Evolutionary conservation across 2,797 vertebrate genomes (phyloP).

Genomic region (Micrastur ruficollis): DNA sequence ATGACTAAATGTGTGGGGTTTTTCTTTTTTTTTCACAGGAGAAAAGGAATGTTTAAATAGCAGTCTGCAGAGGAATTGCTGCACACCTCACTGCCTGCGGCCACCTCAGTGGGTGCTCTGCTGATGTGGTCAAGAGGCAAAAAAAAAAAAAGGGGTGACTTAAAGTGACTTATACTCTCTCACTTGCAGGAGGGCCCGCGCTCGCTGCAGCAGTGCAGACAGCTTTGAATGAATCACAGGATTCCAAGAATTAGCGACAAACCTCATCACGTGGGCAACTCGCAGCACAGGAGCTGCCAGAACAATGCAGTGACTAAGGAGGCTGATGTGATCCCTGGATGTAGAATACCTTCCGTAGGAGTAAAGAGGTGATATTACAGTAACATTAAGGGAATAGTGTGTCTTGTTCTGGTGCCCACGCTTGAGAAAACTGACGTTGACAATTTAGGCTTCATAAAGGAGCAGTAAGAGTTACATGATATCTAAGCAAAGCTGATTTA

Average conservation of each 20-base stretch:
- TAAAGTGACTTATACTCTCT: background rate
- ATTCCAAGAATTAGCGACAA: slow-evolving; percentile 12
- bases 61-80: background rate
- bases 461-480: background rate
- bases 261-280: background rate
- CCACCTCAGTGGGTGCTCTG: background rate
- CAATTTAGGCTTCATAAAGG: background rate
- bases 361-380: background rate
- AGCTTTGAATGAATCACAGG: slow-evolving; percentile 31
- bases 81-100: background rate
- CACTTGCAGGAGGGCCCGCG: background rate
- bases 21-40: background rate
- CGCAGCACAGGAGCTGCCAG: background rate
- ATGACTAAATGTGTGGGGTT: fast-evolving
- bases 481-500: slow-evolving; percentile 13
- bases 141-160: background rate
- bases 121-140: background rate
- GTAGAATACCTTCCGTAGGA: background rate
- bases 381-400: background rate
- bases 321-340: background rate
- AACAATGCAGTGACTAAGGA: background rate
- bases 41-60: background rate
- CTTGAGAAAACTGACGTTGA: background rate
- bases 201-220: background rate
- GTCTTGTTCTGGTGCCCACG: background rate